Evolutionary conservation across 2,888 invertebrate genomes (phyloP).

Genomic region (Spialia ferax): DNA sequence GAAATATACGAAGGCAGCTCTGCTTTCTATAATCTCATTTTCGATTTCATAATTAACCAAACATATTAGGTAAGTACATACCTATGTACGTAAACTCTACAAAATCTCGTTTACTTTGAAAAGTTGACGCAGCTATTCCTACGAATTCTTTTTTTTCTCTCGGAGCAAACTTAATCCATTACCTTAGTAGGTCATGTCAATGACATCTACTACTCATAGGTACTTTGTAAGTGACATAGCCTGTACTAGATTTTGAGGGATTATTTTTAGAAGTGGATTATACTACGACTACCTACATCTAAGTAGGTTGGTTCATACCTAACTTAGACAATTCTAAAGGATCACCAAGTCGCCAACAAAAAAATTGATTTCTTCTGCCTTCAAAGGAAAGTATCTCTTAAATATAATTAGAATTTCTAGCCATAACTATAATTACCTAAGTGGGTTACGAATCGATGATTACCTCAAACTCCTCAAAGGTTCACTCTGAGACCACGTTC

Average conservation of each 20-base stretch:
- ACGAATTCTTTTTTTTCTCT: slow-evolving; percentile 9
- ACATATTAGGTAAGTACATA: too few relatives aligned
- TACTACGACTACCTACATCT: neutral
- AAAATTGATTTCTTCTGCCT: neutral
- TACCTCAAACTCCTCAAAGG: neutral
- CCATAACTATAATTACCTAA: slow-evolving; percentile 16
- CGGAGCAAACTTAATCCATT: slow-evolving; percentile 31
- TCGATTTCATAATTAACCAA: neutral
- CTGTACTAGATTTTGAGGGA: slow-evolving; percentile 16
- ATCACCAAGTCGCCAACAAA: neutral
- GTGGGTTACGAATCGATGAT: slow-evolving; percentile 6
- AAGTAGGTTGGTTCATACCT: too few relatives aligned
- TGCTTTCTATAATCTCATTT: slow-evolving; percentile 42
- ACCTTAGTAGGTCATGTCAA: slow-evolving; percentile 29
- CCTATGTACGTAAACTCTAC: neutral
- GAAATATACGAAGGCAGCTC: too few relatives aligned
- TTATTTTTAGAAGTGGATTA: neutral
- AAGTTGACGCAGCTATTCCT: slow-evolving; percentile 10
- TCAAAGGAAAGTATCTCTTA: neutral
- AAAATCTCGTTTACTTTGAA: neutral
- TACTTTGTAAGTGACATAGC: neutral
- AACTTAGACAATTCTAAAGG: too few relatives aligned
- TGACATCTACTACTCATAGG: slow-evolving; percentile 34
- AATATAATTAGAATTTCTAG: neutral
- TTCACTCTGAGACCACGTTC: slow-evolving; percentile 23